Evolutionary conservation across 2,797 vertebrate genomes (phyloP).

Genomic region (Monodelphis domestica): DNA sequence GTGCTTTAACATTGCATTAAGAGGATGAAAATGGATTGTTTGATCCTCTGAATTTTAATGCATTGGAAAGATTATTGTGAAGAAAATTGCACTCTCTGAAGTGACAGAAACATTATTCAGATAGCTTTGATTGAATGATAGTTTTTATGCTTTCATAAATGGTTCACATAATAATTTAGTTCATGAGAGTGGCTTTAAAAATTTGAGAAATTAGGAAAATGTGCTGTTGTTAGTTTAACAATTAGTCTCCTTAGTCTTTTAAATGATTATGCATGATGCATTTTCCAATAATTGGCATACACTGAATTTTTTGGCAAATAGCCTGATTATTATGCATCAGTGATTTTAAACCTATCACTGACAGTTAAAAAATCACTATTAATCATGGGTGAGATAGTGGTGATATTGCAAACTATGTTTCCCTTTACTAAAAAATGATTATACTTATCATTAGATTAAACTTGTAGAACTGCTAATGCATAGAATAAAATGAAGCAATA

Average conservation of each 20-base stretch:
- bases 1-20: slow-evolving; percentile 81
- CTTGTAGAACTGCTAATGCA: slow-evolving; percentile 43
- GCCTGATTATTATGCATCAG: slow-evolving; percentile 62
- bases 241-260: slow-evolving; percentile 71
- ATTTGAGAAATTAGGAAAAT: slow-evolving; percentile 84
- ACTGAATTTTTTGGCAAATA: slow-evolving; percentile 60
- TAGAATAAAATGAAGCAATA: slow-evolving; percentile 19
- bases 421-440: slow-evolving; percentile 20
- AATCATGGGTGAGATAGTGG: slow-evolving; percentile 40
- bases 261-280: slow-evolving; percentile 68
- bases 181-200: slow-evolving; percentile 89
- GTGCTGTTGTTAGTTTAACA: slow-evolving; percentile 72
- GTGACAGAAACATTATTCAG: slow-evolving; percentile 88
- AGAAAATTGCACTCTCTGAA: slow-evolving; percentile 88
- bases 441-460: slow-evolving; percentile 10
- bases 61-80: slow-evolving; percentile 88
- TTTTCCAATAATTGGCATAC: slow-evolving; percentile 54
- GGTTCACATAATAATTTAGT: slow-evolving; percentile 80
- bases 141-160: slow-evolving; percentile 86
- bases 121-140: slow-evolving; percentile 88
- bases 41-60: slow-evolving; percentile 91
- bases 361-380: slow-evolving; percentile 42
- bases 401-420: slow-evolving; percentile 27
- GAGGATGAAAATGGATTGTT: slow-evolving; percentile 86
- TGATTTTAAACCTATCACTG: slow-evolving; percentile 53